Base-by-base conservation (phyloP, 2,888 invertebrate genomes). In the Watsonalla binaria region DNA sequence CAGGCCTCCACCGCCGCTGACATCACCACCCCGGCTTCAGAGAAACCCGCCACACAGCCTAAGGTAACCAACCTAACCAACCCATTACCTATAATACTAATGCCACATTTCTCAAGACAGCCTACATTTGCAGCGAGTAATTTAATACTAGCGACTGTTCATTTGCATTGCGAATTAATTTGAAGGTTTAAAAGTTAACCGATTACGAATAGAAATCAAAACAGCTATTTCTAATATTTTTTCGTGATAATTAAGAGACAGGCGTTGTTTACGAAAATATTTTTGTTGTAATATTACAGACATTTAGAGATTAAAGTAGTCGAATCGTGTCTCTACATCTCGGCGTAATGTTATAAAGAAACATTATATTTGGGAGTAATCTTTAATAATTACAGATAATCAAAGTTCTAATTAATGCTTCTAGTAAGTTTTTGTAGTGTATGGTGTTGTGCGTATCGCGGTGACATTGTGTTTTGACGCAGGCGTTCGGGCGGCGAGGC, bases 401-500 rank as follows among this genome's bases (percentile, higher is more conserved):
- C 24, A 24, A 24, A 24, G 24, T 24, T 24, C 1, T 24, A 24
- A 24, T 24, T 1, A 24, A 24, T 24, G 24, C 24, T 24, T 24
- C 24, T 24, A 24, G 24, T 24, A 4, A 24, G 1, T 24, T 42
- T 6, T 7, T 8, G 9, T 39, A 39, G 39, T 35, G 7, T 5
- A 35, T 39, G 39, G 6, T 15, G 37, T 15, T 14, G 6, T 37
- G 39, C 42, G 35, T 24, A n/a, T 52, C 7, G 47, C 48, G 6
- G 35, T 47, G n/a, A 53, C 33, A 11, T 48, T 37, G n/a, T 45
- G 51, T 48, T 14, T 80, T 76, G 71, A 76, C 76, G 42, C 77
- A 88, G 84, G 74, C 83, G 42, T 88, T 86, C 57, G 90, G 89
- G 6, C 82, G 90, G 2, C 84, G 88, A 6, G 74, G 92, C 62